Percentiles rank a stretch among this genome's conserved stretches.
Evolutionary conservation across 2,113 vertebrate species (phyloP).

Genomic region (Gavia stellata): DNA sequence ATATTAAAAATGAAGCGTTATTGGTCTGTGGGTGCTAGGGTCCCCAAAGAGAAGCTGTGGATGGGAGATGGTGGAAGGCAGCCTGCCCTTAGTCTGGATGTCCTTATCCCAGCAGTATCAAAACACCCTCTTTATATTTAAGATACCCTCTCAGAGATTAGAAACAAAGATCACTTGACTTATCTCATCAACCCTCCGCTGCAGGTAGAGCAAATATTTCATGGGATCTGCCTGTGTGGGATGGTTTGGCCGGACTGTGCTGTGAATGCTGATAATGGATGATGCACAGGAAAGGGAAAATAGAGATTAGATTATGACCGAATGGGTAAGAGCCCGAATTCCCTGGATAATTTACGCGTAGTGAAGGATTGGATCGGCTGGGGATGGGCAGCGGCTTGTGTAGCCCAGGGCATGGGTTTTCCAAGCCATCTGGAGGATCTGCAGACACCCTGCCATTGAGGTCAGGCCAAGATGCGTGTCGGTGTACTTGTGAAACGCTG

Average conservation of each 20-base stretch:
- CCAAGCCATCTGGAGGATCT: neutral
- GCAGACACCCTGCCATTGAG: neutral
- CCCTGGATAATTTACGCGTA: neutral
- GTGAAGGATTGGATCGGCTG: neutral
- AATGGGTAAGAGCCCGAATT: neutral
- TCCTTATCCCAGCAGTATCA: neutral
- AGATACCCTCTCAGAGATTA: neutral
- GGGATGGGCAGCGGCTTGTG: neutral
- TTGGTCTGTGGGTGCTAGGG: neutral
- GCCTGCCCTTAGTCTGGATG: neutral
- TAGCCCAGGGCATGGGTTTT: neutral
- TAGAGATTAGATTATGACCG: neutral
- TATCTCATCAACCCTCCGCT: neutral
- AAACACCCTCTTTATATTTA: neutral
- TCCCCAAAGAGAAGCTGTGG: neutral
- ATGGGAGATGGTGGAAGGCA: neutral
- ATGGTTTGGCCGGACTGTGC: neutral
- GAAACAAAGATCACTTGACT: neutral
- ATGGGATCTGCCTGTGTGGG: neutral
- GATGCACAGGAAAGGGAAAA: neutral
- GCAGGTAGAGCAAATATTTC: neutral
- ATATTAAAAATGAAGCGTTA: neutral
- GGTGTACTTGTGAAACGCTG: neutral
- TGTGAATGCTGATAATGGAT: neutral
- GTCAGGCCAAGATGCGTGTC: neutral